Evolutionary conservation across 2,888 invertebrate species (phyloP).

Genomic region (Rhamnusium bicolor): DNA sequence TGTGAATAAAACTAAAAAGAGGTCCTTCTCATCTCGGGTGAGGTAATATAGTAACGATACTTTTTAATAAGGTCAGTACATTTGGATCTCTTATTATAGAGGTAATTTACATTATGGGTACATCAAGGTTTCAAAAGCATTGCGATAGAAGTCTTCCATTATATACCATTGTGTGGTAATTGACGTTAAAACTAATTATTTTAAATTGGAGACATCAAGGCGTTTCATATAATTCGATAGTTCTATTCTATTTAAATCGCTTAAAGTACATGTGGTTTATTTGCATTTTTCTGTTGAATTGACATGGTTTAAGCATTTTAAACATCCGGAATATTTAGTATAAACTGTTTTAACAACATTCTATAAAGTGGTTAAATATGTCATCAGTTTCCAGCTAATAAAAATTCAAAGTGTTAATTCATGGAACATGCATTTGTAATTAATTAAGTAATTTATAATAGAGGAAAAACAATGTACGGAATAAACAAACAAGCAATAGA

Average conservation of each 20-base stretch:
- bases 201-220: constrained; percentile 1
- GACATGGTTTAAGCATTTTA: constrained; percentile 52
- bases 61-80: neutral
- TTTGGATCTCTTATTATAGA: neutral
- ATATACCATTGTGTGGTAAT: neutral
- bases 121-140: neutral
- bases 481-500: neutral
- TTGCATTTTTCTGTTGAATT: constrained; percentile 42
- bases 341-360: constrained; percentile 38
- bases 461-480: neutral
- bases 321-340: constrained; percentile 48
- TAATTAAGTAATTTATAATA: constrained; percentile 16
- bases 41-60: too few species aligned
- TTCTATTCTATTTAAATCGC: constrained; percentile 27
- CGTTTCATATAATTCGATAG: neutral
- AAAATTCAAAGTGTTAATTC: constrained; percentile 38
- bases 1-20: too few species aligned
- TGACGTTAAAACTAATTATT: neutral
- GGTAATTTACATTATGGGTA: neutral
- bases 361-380: constrained; percentile 48
- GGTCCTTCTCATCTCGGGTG: too few species aligned
- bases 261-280: constrained; percentile 36
- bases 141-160: neutral
- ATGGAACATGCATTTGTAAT: constrained; percentile 17
- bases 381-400: constrained; percentile 36